A percentile compares a stretch with the other conserved stretches of the same genome.
phyloP scores from a whole-genome alignment of 2,113 vertebrate genomes.

The Elgaria multicarinata region DNA sequence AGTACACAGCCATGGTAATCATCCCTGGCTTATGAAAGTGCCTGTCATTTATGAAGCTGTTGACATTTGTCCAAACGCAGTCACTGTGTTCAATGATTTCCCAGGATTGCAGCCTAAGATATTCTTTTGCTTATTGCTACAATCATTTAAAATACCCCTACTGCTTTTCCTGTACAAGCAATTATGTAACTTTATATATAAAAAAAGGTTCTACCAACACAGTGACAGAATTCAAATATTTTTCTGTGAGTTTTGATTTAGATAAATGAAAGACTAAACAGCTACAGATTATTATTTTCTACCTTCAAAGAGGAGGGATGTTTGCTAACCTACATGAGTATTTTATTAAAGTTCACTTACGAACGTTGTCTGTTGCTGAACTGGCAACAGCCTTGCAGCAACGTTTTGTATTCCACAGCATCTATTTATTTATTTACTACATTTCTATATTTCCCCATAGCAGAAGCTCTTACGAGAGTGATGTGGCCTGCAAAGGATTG shows the following conservation, averaged over 20 bases:
- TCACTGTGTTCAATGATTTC: background rate
- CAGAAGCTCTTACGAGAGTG: slow-evolving; percentile 65
- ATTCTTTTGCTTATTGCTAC: background rate
- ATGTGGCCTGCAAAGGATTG: slow-evolving; percentile 54
- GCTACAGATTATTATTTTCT: background rate
- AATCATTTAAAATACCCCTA: background rate
- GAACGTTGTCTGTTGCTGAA: background rate
- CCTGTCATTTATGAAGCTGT: background rate
- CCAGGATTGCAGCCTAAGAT: background rate
- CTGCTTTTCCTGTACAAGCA: background rate
- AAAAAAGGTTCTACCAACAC: background rate
- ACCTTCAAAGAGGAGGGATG: background rate
- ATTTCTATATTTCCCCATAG: no score
- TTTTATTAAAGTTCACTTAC: background rate
- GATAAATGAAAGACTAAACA: background rate
- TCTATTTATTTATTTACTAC: no score
- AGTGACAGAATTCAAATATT: background rate
- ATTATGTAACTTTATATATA: background rate
- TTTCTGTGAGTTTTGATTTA: background rate
- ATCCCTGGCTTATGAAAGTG: background rate
- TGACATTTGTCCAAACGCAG: background rate
- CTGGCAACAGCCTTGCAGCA: background rate
- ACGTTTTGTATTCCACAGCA: background rate
- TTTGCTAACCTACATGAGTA: background rate
- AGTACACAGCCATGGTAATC: background rate